Base-by-base conservation (phyloP, 2,113 vertebrate genomes). In the Cochlearius cochlearius region DNA sequence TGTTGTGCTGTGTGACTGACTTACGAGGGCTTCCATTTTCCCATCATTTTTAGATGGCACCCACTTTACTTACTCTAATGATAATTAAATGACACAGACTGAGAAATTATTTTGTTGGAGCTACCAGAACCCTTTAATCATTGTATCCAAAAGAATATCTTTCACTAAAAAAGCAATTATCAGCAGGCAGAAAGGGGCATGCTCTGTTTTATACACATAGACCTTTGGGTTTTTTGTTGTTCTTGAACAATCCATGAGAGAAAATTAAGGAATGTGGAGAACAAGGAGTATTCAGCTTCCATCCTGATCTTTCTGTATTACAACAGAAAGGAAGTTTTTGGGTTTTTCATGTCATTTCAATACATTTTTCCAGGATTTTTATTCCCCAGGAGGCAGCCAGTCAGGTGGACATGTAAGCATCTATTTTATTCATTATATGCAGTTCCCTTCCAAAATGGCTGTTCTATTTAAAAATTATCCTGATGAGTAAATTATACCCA, bases 401-500 rank as follows among this genome's bases (percentile, higher is more conserved):
- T 96, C 93, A 96, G 96, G 96, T 97, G 97, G 96, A 96, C 96
- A 96, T 97, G 97, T 96, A 97, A 96, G 96, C 93, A 95, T 94
- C 77, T 87, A 72, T 95, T 97, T 96, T 94, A 91, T 95, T 96
- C 88, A 78, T 91, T 97, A 95, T 85, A 94, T 92, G 77, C 86
- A 75, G 91, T 95, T 89, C 47, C 66, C 76, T 84, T 89, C 67
- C 77, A 84, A 92, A 92, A 83, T 67, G 47, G 53, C 23, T 64
- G 12, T 86, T 88, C 22, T 86, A 34, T 80, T 77, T 59, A 20
- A 89, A 93, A 84, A 29, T 55, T 71, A 77, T 25, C 47, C 34
- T 30, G 34, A 72, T 3, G 7, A 88, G 55, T 86, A 81, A 86
- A 85, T 55, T 22, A 66, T 52, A 81, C 7, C 12, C 58, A 84